Evolutionary conservation across 2,888 invertebrate genomes (phyloP), one percentile per base, ranked within the genome.

Genomic region (Coelopa pilipes): DNA sequence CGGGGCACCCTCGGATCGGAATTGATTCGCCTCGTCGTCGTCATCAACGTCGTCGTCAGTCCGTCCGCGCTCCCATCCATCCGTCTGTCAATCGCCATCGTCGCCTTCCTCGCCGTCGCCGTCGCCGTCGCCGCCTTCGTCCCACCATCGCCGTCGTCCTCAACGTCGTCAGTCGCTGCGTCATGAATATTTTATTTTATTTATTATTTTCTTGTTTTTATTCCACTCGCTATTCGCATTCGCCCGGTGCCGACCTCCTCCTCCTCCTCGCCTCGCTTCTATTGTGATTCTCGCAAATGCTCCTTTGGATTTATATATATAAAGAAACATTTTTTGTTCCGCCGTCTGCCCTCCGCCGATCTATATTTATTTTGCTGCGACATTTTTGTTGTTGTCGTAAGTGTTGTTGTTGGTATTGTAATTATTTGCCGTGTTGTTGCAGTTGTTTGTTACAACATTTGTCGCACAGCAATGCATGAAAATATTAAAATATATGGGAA

Each of bases 101-200:
- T 21, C 17, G 57, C 11, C 57, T n/a, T 19, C 19, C n/a, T 57
- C 34, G 63, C 12, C 63, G 24, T 46, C 2, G 34, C 7, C 34
- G n/a, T n/a, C n/a, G n/a, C n/a, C n/a, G 34, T 34, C 34, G 34
- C 7, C 34, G 34, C 7, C 34, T 34, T 7, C 7, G 34, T 34
- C 34, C 34, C 17, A n/a, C 19, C 11, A 17, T 19, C 19, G 17
- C n/a, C 17, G 57, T 2, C 57, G 17, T 19, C 19, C n/a, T 57
- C 34, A 34, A 15, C 63, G 24, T 46, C 63, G 63, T 24, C 55
- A 53, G 21, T 72, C 65, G 65, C n/a, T 53, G 65, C 65, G 15
- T 12, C 57, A 72, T 72, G 63, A 63, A 65, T 72, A 72, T 72
- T 72, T 72, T 72, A 53, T 72, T 46, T 65, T 65, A 65, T 72